Evolutionary conservation across 2,888 invertebrate species (phyloP).

Genomic region (Plebejus argus): DNA sequence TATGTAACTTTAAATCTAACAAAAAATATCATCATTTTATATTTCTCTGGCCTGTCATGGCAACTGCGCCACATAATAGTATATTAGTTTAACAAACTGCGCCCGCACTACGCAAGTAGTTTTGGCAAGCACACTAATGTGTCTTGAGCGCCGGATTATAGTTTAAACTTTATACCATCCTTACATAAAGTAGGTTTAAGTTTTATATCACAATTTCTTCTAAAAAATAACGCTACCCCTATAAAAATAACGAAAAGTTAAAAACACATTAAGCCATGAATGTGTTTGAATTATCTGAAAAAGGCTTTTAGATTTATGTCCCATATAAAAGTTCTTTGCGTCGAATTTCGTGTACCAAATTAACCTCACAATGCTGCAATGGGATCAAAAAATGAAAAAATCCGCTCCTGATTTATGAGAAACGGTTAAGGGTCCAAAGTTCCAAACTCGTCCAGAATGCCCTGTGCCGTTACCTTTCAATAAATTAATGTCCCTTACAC

Average conservation of each 20-base stretch:
- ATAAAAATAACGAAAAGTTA: background rate
- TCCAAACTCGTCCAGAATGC: slow-evolving; percentile 26
- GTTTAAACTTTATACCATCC: too few species aligned
- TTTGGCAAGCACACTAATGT: too few species aligned
- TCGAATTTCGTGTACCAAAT: slow-evolving; percentile 10
- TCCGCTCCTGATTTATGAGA: slow-evolving; percentile 31
- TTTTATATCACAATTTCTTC: too few species aligned
- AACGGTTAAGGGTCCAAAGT: slow-evolving; percentile 28
- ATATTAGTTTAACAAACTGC: too few species aligned
- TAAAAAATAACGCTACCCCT: too few species aligned
- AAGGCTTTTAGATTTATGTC: slow-evolving; percentile 1
- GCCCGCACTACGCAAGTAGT: too few species aligned
- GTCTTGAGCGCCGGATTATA: too few species aligned
- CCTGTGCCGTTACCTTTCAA: slow-evolving; percentile 25
- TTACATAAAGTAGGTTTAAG: too few species aligned
- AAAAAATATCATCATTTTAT: too few species aligned
- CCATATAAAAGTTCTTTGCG: background rate
- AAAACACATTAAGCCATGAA: background rate
- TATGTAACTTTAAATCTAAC: too few species aligned
- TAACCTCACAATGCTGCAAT: background rate
- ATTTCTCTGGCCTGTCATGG: too few species aligned
- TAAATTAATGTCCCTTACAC: slow-evolving; percentile 19
- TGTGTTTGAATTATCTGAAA: background rate
- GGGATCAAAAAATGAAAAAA: slow-evolving; percentile 6
- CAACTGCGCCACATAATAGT: too few species aligned